These are phyloP conservation scores for Dryobota labecula DNA, from an alignment of 2,888 invertebrate species.

Conservation along the genomic window DNA sequence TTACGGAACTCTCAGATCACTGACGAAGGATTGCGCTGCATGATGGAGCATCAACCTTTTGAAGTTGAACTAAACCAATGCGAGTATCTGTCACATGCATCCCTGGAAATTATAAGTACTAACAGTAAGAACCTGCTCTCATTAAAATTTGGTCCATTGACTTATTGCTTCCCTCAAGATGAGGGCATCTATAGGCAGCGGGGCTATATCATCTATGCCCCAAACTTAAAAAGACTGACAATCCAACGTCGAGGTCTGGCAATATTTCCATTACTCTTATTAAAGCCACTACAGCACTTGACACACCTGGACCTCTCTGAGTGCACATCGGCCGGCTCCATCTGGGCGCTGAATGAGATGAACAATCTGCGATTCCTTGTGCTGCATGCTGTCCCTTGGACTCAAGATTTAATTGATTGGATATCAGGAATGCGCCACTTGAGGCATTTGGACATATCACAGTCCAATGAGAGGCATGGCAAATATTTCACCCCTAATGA, in stretches of 20 bases:
- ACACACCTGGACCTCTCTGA: conserved; percentile 94
- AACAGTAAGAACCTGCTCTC: conserved; percentile 93
- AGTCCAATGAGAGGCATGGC: conserved; percentile 93
- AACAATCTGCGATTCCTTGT: conserved; percentile 93
- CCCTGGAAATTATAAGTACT: conserved; percentile 92
- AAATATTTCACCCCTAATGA: conserved; percentile 94
- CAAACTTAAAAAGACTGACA: conserved; percentile 90
- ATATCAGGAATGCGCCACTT: conserved; percentile 90
- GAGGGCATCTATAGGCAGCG: conserved; percentile 80
- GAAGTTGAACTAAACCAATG: conserved; percentile 95
- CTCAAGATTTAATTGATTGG: conserved; percentile 91
- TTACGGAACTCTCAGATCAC: conserved; percentile 93
- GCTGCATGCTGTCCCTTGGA: conserved; percentile 94
- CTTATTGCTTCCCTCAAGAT: conserved; percentile 91
- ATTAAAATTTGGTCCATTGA: conserved; percentile 93
- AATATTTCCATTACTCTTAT: conserved; percentile 88
- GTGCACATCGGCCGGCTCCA: conserved; percentile 91
- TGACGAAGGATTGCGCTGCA: conserved; percentile 92
- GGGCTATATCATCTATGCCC: conserved; percentile 90
- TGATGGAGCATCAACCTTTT: conserved; percentile 93
- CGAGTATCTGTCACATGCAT: conserved; percentile 91
- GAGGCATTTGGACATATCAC: conserved; percentile 96
- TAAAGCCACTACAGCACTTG: conserved; percentile 91
- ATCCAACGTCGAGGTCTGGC: conserved; percentile 89
- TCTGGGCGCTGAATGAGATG: conserved; percentile 92